Evolutionary conservation across 2,888 invertebrate species (phyloP), one percentile per base, ranked within the genome.

Genomic region (Hetaerina titia): DNA sequence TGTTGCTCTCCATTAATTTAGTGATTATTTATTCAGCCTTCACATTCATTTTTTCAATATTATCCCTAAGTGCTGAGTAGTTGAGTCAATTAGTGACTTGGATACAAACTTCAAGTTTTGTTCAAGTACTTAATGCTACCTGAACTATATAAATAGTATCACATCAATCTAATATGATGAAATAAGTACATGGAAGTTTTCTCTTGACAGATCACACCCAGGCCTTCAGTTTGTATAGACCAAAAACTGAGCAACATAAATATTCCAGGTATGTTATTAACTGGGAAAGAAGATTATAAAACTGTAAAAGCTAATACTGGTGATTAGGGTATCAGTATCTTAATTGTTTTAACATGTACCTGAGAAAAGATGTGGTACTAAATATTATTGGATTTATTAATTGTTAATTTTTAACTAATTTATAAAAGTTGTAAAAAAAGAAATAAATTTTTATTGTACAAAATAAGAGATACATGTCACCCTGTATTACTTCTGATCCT

Each of bases 121-220:
- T 45, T 45, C 4, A 45, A 45, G 45, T 45, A 45, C 45, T 45
- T 2, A 45, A 45, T 45, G 45, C 45, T 45, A 45, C 45, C 45
- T 45, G 45, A 45, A 4, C 45, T 2, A 45, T 45, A 45, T 45
- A 45, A 45, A 2, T 45, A 45, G 45, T 4, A 2, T 45, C 4
- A 45, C 45, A 45, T 45, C 45, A 45, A 45, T 45, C 45, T 45
- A 45, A 45, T 45, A 45, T 45, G 45, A 45, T 45, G 45, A 45
- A 45, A 45, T 45, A 4, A 45, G 45, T 45, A 45, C 45, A 45
- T 31, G 9, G 25, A 7, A 2, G 15, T 69, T 69, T 45, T 92
- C 56, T 56, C 11, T 92, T 64, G 22, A 9, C 92, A 92, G 92
- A 63, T 69, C n/a, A 13, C 45, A 22, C 92, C 92, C 19, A 92